A percentile compares a stretch with the other conserved stretches of the same genome.
Conservation (phyloP, 2,797 vertebrate genomes). For the Gymnothorax javanicus region DNA sequence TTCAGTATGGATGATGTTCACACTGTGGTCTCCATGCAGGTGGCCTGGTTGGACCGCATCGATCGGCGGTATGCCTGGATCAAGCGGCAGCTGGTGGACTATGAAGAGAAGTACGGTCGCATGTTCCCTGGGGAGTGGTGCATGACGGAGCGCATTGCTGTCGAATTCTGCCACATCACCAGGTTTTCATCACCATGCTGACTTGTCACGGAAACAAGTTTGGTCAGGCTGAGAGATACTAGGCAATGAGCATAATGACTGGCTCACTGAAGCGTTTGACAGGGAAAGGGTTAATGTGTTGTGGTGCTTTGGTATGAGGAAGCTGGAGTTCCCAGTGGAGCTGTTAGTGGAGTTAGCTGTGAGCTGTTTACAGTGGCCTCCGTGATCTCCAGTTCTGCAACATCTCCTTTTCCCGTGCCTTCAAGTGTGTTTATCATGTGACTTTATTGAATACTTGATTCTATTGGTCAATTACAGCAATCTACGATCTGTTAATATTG, state of each 20-base stretch:
- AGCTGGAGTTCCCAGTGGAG: neutral
- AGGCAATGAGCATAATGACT: neutral
- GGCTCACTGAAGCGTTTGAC: neutral
- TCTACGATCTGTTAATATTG: too few relatives aligned
- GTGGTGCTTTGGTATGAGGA: neutral
- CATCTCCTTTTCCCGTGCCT: too few relatives aligned
- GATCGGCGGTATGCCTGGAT: slow-evolving; percentile 97
- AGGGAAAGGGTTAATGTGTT: neutral
- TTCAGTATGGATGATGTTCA: neutral
- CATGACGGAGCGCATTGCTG: slow-evolving; percentile 95
- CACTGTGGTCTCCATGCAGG: slow-evolving; percentile 56
- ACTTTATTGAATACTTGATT: too few relatives aligned
- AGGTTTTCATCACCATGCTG: slow-evolving; percentile 61
- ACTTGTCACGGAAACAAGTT: neutral
- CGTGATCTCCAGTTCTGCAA: too few relatives aligned
- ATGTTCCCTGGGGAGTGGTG: slow-evolving; percentile 97
- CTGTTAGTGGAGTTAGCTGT: neutral
- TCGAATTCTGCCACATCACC: slow-evolving; percentile 96
- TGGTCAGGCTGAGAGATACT: neutral
- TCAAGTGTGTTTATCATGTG: too few relatives aligned
- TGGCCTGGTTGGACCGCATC: slow-evolving; percentile 97
- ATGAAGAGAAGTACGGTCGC: slow-evolving; percentile 94
- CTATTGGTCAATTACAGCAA: too few relatives aligned
- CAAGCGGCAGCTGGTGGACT: slow-evolving; percentile 95
- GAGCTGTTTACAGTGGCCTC: neutral